phyloP scores from a whole-genome alignment of 2,113 vertebrate species.

The Otis tarda region DNA sequence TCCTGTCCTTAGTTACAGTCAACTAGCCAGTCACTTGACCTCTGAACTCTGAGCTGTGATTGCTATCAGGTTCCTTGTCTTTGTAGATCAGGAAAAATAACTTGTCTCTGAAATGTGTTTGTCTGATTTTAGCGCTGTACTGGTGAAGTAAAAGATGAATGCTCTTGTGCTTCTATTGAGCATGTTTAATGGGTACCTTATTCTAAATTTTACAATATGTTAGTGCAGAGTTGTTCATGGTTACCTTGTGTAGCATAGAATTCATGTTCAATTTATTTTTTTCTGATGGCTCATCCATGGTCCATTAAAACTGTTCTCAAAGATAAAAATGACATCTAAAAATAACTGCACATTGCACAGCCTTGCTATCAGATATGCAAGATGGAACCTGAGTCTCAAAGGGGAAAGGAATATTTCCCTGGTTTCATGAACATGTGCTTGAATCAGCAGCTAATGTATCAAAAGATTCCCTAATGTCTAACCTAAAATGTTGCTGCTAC shows the following conservation, averaged over 20 bases:
- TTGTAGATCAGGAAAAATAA: neutral
- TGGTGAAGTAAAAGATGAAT: neutral
- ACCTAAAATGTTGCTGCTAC: constrained; percentile 13
- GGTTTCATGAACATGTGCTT: neutral
- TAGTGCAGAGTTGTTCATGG: neutral
- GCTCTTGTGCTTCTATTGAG: neutral
- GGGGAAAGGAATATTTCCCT: neutral
- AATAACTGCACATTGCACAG: neutral
- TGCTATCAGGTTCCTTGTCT: neutral
- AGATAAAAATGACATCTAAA: constrained; percentile 18
- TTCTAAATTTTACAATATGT: neutral
- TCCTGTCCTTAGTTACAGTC: neutral
- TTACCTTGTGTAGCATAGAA: neutral
- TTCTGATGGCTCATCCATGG: neutral
- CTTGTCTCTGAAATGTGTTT: neutral
- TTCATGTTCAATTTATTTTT: neutral
- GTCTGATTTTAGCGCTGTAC: neutral
- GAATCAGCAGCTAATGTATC: constrained; percentile 20
- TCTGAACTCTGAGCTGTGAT: neutral
- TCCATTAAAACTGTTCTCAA: constrained; percentile 1
- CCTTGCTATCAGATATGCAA: neutral
- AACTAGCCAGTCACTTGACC: neutral
- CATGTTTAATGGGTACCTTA: neutral
- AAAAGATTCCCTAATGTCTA: neutral
- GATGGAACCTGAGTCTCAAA: neutral